A percentile compares a stretch with the other conserved stretches of the same genome.
Conservation (phyloP, 2,113 vertebrate genomes). For the Tachysurus fulvidraco region DNA sequence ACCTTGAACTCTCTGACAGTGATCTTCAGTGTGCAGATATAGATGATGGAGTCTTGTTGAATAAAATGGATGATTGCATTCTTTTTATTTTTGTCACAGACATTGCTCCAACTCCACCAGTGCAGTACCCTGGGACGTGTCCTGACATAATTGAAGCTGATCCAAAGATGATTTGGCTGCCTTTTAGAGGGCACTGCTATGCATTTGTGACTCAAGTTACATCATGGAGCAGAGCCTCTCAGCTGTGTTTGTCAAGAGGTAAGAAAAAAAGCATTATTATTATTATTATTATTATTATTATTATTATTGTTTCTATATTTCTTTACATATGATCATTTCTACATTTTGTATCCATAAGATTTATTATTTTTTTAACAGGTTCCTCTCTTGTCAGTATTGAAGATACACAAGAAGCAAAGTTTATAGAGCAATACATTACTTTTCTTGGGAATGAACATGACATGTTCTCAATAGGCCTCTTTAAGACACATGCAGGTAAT, state of each 20-base stretch:
- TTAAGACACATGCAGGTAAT: slow-evolving; percentile 63
- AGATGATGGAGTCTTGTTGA: no score
- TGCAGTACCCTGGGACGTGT: slow-evolving; percentile 80
- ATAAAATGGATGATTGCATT: neutral
- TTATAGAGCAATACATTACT: slow-evolving; percentile 70
- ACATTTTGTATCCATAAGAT: neutral
- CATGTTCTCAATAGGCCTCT: slow-evolving; percentile 69
- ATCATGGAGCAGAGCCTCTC: slow-evolving; percentile 84
- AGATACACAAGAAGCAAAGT: slow-evolving; percentile 76
- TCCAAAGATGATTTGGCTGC: slow-evolving; percentile 77
- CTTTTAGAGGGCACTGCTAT: slow-evolving; percentile 85
- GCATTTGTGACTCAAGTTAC: slow-evolving; percentile 71
- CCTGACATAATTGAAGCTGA: slow-evolving; percentile 63
- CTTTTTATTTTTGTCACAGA: slow-evolving; percentile 65
- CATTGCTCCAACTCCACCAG: slow-evolving; percentile 74
- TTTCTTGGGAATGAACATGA: slow-evolving; percentile 8
- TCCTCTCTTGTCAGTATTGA: slow-evolving; percentile 77
- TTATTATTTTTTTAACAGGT: slow-evolving; percentile 54
- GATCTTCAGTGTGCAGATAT: neutral
- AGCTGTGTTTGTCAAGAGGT: slow-evolving; percentile 82
- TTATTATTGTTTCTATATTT: neutral
- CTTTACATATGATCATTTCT: no score
- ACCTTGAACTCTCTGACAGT: no score
- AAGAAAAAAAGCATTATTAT: slow-evolving; percentile 5
- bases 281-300: slow-evolving; percentile 1